phyloP scores from a whole-genome alignment of 2,113 vertebrate genomes.

The Cheirogaleus medius region DNA sequence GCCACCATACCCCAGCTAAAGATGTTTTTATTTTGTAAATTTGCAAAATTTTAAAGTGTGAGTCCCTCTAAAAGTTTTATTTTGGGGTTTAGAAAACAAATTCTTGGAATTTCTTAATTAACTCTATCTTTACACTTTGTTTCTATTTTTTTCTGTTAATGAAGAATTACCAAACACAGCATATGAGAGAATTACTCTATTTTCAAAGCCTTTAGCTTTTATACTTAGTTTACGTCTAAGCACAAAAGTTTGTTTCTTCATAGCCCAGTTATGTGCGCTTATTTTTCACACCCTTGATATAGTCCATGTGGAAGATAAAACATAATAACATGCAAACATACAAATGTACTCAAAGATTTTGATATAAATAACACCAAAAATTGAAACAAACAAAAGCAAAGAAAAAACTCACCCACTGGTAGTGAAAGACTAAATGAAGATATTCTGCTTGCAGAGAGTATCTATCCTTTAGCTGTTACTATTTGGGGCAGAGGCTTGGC shows the following conservation, averaged over 20 bases:
- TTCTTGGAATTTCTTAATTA: neutral
- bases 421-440: conserved; percentile 31
- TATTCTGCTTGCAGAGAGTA: neutral
- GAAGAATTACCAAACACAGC: neutral
- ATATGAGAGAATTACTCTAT: neutral
- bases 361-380: neutral
- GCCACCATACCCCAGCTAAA: neutral
- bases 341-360: neutral
- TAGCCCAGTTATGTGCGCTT: neutral
- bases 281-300: neutral
- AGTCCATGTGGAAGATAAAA: neutral
- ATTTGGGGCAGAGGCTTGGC: conserved; percentile 73
- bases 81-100: neutral
- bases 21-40: neutral
- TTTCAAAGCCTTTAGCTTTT: conserved; percentile 35
- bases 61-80: neutral
- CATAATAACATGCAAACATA: neutral
- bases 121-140: neutral
- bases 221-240: neutral
- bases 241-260: neutral
- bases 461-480: conserved; percentile 71
- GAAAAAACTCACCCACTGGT: neutral
- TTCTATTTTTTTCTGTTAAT: neutral
- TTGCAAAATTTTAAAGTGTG: neutral
- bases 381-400: neutral